These are phyloP conservation scores for Cordilura impudica DNA, from an alignment of 2,888 invertebrate species.

Conservation along the genomic window DNA sequence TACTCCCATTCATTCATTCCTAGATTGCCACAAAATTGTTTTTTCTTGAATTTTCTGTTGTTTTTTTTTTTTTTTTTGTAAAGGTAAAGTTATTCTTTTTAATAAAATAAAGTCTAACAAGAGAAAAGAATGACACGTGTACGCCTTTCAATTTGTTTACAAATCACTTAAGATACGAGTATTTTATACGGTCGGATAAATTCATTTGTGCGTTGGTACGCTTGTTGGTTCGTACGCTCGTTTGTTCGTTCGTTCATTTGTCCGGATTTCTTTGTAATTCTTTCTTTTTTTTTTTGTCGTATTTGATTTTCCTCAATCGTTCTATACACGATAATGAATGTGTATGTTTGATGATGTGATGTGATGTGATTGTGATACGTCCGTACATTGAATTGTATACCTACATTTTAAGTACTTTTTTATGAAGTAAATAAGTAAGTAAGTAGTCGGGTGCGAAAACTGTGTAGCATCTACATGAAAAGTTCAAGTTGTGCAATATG, in stretches of 20 bases:
- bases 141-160: slow-evolving; percentile 78
- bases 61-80: not conserved
- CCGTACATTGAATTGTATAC: not conserved
- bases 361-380: slow-evolving; percentile 62
- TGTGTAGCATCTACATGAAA: slow-evolving; percentile 11
- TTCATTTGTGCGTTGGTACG: slow-evolving; percentile 21
- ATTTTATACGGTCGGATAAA: slow-evolving; percentile 59
- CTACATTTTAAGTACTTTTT: not conserved
- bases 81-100: slow-evolving; percentile 60
- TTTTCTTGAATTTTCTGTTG: too few species aligned
- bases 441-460: slow-evolving; percentile 41
- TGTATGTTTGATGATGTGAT: slow-evolving; percentile 56
- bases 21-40: slow-evolving; percentile 24
- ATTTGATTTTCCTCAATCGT: not conserved
- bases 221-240: not conserved
- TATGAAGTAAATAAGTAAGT: not conserved
- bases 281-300: not conserved
- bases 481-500: slow-evolving; percentile 31
- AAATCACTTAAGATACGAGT: slow-evolving; percentile 77
- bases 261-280: not conserved
- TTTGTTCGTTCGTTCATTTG: slow-evolving; percentile 21
- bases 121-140: slow-evolving; percentile 73
- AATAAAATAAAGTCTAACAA: slow-evolving; percentile 42
- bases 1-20: not conserved
- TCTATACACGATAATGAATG: not conserved